Conservation (phyloP, 2,888 invertebrate genomes). For the Cecidostiba fungosa region DNA sequence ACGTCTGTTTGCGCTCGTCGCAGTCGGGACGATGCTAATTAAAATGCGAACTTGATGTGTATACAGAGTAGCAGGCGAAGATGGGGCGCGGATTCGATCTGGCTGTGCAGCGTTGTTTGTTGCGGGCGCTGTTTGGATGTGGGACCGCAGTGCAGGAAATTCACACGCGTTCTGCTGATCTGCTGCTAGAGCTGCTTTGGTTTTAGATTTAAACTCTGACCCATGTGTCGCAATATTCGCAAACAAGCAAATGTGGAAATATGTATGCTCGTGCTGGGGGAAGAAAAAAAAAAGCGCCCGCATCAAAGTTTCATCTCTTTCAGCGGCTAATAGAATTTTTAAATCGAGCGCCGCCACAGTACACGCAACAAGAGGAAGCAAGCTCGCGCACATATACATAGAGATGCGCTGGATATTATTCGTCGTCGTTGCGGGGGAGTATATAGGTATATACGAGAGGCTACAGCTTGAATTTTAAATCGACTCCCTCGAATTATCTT, state of each 20-base stretch:
- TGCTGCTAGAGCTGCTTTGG: too few relatives aligned
- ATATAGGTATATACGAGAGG: not conserved
- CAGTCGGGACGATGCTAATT: conserved; percentile 12
- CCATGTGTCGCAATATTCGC: too few relatives aligned
- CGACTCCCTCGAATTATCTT: conserved; percentile 21
- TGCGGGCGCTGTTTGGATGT: conserved; percentile 10
- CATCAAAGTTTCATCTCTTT: conserved; percentile 12
- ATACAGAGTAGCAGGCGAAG: not conserved
- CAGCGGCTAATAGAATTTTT: conserved; percentile 47
- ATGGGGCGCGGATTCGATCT: not conserved
- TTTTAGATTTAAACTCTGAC: too few relatives aligned
- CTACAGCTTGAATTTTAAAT: conserved; percentile 40
- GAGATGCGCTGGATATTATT: not conserved
- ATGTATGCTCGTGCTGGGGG: too few relatives aligned
- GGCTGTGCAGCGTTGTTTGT: not conserved
- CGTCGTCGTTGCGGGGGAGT: not conserved
- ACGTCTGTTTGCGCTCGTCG: conserved; percentile 15
- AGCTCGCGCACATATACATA: not conserved
- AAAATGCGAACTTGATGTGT: conserved; percentile 9
- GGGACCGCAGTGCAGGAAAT: not conserved
- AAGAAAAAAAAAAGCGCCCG: not conserved
- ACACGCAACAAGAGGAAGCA: too few relatives aligned
- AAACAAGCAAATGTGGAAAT: too few relatives aligned
- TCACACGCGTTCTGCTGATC: too few relatives aligned
- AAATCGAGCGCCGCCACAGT: conserved; percentile 27